These are phyloP conservation scores for Cryptoprocta ferox DNA, from an alignment of 2,797 vertebrate species.

Conservation along the genomic window DNA sequence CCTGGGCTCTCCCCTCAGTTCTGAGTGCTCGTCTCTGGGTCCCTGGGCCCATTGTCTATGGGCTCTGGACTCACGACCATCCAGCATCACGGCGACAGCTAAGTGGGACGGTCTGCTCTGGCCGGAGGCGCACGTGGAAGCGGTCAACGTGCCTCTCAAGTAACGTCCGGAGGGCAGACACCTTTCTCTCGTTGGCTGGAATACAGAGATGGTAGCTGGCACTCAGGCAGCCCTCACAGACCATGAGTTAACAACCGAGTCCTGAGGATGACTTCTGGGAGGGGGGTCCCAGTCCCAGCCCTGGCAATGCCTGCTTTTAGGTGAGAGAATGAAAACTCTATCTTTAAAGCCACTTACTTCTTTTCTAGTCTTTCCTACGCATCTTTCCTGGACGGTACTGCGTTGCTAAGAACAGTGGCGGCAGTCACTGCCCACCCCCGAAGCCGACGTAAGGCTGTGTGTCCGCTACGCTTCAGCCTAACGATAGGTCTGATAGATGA, in stretches of 20 bases:
- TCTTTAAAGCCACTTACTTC: not conserved
- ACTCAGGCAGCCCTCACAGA: not conserved
- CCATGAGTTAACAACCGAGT: not conserved
- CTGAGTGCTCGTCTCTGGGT: not conserved
- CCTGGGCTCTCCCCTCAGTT: not conserved
- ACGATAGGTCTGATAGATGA: not conserved
- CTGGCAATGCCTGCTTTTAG: no score
- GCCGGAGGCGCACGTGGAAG: not conserved
- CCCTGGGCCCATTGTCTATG: not conserved
- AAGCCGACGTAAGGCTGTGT: not conserved
- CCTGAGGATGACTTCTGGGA: not conserved
- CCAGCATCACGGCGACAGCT: not conserved
- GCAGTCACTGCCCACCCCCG: rapidly evolving
- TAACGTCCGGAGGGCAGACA: not conserved
- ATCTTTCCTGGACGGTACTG: not conserved
- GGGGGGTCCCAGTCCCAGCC: not conserved
- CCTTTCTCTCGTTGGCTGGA: not conserved
- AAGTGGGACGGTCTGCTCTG: not conserved
- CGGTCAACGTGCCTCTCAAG: not conserved
- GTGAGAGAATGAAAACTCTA: not conserved
- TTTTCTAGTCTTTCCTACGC: not conserved
- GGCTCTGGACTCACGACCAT: not conserved
- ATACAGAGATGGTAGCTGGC: not conserved
- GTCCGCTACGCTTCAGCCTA: not conserved
- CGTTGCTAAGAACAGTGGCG: not conserved